Conservation (phyloP, 2,888 invertebrate species). For the Perdita meconis region DNA sequence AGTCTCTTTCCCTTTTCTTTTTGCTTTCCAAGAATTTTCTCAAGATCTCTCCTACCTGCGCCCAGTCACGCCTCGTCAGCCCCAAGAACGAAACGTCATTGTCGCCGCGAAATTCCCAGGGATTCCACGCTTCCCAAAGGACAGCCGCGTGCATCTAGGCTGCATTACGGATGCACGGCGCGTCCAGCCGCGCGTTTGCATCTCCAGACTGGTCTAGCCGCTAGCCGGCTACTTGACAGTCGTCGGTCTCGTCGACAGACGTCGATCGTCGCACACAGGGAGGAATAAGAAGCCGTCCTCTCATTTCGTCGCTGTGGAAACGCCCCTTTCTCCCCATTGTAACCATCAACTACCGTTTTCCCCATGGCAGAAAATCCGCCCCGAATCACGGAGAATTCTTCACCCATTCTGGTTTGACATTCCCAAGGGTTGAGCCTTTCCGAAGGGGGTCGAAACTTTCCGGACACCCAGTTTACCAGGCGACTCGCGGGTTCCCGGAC, state of each 20-base stretch:
- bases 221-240: conserved; percentile 55
- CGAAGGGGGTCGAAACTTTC: conserved; percentile 10
- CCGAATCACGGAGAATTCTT: too few species aligned
- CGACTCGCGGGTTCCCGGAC: conserved; percentile 51
- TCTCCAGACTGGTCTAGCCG: conserved; percentile 62
- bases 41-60: too few species aligned
- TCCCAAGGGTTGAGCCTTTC: too few species aligned
- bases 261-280: conserved; percentile 34
- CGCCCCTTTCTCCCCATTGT: too few species aligned
- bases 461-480: conserved; percentile 22
- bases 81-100: neutral
- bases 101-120: neutral
- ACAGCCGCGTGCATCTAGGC: conserved; percentile 36
- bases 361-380: too few species aligned
- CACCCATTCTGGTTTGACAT: too few species aligned
- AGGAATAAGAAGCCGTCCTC: conserved; percentile 20
- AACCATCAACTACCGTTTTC: too few species aligned
- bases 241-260: conserved; percentile 53
- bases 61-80: too few species aligned
- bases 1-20: too few species aligned
- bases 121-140: conserved; percentile 2
- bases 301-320: conserved; percentile 17
- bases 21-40: too few species aligned
- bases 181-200: conserved; percentile 57
- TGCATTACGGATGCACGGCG: conserved; percentile 54